Evolutionary conservation across 1,140 invertebrate genomes (phyloP).

Genomic region (Bombus balteatus): DNA sequence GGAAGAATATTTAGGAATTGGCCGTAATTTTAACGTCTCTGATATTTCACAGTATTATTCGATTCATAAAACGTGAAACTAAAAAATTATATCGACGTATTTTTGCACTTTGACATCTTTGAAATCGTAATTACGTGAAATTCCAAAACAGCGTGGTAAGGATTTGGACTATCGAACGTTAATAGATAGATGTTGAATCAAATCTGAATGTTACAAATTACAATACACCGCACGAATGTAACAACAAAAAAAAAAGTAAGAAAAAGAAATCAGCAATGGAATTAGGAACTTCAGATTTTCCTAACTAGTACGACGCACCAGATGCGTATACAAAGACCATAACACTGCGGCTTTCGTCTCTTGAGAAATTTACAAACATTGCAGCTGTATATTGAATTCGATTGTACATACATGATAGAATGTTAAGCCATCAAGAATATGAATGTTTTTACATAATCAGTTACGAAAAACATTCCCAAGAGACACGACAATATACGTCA

Average conservation of each 20-base stretch:
- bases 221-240: background rate
- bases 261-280: conserved; percentile 39
- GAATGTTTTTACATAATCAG: background rate
- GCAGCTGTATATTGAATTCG: conserved; percentile 1
- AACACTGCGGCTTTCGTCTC: conserved; percentile 28
- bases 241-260: background rate
- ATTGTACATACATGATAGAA: background rate
- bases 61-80: background rate
- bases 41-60: background rate
- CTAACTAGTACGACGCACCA: conserved; percentile 55
- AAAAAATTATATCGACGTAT: background rate
- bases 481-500: background rate
- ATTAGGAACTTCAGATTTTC: conserved; percentile 70
- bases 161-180: background rate
- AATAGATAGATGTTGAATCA: background rate
- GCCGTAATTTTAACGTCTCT: background rate
- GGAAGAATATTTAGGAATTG: background rate
- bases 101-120: background rate
- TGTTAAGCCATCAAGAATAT: background rate
- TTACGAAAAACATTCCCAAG: background rate
- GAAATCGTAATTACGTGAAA: background rate
- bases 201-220: background rate
- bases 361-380: conserved; percentile 58
- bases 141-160: background rate
- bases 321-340: conserved; percentile 56